These are phyloP conservation scores for Drosophila limbata DNA, from an alignment of 2,888 invertebrate species.

Conservation along the genomic window DNA sequence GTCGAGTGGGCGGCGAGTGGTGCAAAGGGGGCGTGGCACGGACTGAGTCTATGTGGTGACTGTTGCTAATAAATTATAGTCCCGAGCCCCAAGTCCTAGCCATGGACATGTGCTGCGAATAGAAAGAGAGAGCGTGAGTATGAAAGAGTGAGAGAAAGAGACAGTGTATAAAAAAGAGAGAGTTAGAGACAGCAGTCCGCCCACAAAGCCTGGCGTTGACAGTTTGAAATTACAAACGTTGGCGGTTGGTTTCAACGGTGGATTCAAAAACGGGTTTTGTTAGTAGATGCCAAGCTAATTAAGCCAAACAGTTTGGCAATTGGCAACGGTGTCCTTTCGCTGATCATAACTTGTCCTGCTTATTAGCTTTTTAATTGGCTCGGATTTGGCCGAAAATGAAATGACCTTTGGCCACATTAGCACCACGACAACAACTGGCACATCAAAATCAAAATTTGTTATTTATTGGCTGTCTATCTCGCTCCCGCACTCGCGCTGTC, in stretches of 20 bases:
- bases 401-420: constrained; percentile 32
- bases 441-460: constrained; percentile 74
- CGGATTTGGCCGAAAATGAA: constrained; percentile 28
- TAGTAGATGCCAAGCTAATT: constrained; percentile 57
- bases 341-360: constrained; percentile 60
- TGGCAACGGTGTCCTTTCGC: constrained; percentile 49
- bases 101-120: constrained; percentile 67
- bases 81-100: constrained; percentile 40
- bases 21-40: constrained; percentile 44
- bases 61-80: constrained; percentile 79
- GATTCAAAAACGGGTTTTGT: constrained; percentile 32
- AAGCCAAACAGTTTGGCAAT: constrained; percentile 68
- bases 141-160: background rate
- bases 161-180: background rate
- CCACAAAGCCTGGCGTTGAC: constrained; percentile 68
- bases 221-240: constrained; percentile 80
- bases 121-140: background rate
- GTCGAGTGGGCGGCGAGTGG: constrained; percentile 16
- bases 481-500: background rate
- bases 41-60: constrained; percentile 63
- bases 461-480: constrained; percentile 56
- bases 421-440: constrained; percentile 63
- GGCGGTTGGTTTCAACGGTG: constrained; percentile 40
- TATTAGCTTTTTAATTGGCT: constrained; percentile 72
- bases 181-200: constrained; percentile 6